phyloP scores from a whole-genome alignment of 2,797 vertebrate genomes.

The Orientallactaga sibirica region DNA sequence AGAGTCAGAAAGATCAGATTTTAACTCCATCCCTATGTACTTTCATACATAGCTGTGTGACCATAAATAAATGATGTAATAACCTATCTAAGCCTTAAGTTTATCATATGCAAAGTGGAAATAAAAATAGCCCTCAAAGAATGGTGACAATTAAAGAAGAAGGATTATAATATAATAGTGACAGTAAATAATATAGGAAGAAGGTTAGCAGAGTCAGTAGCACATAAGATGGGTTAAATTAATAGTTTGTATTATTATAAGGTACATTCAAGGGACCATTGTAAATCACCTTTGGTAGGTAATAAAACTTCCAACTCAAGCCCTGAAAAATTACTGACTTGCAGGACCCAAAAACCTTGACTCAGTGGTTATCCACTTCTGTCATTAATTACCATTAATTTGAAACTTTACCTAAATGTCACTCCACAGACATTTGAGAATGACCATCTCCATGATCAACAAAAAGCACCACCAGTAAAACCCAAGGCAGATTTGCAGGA shows the following conservation, averaged over 20 bases:
- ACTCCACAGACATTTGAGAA: conserved; percentile 75
- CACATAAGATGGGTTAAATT: conserved; percentile 10
- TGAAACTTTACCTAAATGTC: conserved; percentile 69
- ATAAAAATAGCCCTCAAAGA: conserved; percentile 56
- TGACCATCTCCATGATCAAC: conserved; percentile 67
- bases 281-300: conserved; percentile 27
- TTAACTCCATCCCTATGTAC: neutral
- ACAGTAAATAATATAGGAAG: conserved; percentile 2
- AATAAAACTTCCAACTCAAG: conserved; percentile 6
- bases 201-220: conserved; percentile 25
- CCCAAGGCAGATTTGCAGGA: conserved; percentile 69
- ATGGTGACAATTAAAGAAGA: conserved; percentile 33
- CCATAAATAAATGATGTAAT: conserved; percentile 48
- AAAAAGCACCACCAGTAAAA: conserved; percentile 61
- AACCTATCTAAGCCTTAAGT: conserved; percentile 26
- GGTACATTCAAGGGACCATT: conserved; percentile 6
- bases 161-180: neutral
- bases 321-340: conserved; percentile 45
- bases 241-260: conserved; percentile 56
- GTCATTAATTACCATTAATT: conserved; percentile 56
- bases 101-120: conserved; percentile 53
- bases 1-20: conserved; percentile 30
- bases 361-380: conserved; percentile 32
- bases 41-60: neutral
- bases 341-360: conserved; percentile 60